Evolutionary conservation across 2,888 invertebrate genomes (phyloP).

Genomic region (Platycheirus rosarum): DNA sequence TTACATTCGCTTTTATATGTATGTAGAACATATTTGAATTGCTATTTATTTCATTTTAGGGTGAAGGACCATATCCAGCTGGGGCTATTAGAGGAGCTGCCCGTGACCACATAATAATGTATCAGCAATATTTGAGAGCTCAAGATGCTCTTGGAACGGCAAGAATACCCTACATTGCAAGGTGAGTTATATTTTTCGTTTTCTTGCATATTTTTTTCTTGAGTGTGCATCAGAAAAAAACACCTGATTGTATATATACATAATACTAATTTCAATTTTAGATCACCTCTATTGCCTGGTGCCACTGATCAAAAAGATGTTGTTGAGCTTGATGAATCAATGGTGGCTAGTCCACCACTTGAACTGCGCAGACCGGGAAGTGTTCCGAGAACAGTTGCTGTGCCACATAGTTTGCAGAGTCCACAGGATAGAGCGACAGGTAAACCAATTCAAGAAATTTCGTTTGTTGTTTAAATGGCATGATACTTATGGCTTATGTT

Average conservation of each 20-base stretch:
- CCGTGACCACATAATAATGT: conserved; percentile 80
- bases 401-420: conserved; percentile 87
- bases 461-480: no score
- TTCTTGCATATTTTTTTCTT: no score
- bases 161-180: conserved; percentile 77
- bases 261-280: not conserved
- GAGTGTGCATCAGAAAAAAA: no score
- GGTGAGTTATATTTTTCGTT: conserved; percentile 64
- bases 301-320: conserved; percentile 76
- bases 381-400: conserved; percentile 85
- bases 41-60: conserved; percentile 80
- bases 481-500: no score
- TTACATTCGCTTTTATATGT: no score
- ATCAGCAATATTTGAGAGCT: conserved; percentile 83
- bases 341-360: conserved; percentile 88
- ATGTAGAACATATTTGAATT: no score
- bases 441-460: conserved; percentile 76
- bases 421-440: conserved; percentile 88
- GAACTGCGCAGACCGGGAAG: conserved; percentile 87
- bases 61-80: conserved; percentile 83
- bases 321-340: conserved; percentile 81
- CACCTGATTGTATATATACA: no score
- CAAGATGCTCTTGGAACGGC: conserved; percentile 81
- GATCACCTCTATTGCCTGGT: conserved; percentile 74
- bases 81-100: conserved; percentile 79